These are phyloP conservation scores for Trypoxylon attenuatum DNA, from an alignment of 2,888 invertebrate species.

Conservation along the genomic window DNA sequence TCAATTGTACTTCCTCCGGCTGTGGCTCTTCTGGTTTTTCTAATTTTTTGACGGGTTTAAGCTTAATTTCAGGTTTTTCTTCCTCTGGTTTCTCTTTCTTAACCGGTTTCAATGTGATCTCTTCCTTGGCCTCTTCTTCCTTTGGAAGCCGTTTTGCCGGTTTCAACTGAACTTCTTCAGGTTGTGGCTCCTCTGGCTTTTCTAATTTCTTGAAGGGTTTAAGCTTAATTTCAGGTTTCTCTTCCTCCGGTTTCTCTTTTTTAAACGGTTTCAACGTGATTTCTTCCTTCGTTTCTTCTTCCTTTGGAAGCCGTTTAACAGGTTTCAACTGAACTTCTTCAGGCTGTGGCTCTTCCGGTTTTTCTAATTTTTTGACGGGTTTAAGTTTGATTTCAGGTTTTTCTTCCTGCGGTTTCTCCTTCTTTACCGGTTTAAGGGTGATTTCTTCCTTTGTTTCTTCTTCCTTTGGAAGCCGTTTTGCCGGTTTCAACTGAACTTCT, in stretches of 20 bases:
- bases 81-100: conserved; percentile 45
- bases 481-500: conserved; percentile 48
- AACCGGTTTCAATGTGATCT: conserved; percentile 44
- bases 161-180: conserved; percentile 14
- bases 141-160: conserved; percentile 39
- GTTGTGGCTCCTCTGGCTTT: conserved; percentile 27
- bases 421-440: conserved; percentile 53
- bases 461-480: conserved; percentile 57
- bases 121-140: neutral
- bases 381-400: conserved; percentile 50
- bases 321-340: conserved; percentile 60
- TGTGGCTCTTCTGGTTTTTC: conserved; percentile 65
- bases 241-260: conserved; percentile 38
- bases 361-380: conserved; percentile 33
- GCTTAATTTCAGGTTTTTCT: conserved; percentile 45
- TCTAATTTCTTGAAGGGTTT: conserved; percentile 24
- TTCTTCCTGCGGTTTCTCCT: conserved; percentile 52
- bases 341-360: neutral
- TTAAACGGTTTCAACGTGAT: conserved; percentile 34
- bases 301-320: conserved; percentile 32
- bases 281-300: conserved; percentile 55
- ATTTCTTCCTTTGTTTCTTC: conserved; percentile 36
- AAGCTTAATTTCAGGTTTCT: conserved; percentile 46
- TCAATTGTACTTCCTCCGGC: conserved; percentile 67
- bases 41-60: conserved; percentile 44